These are phyloP conservation scores for Neosalanx taihuensis DNA, from an alignment of 2,797 vertebrate species.

Conservation along the genomic window DNA sequence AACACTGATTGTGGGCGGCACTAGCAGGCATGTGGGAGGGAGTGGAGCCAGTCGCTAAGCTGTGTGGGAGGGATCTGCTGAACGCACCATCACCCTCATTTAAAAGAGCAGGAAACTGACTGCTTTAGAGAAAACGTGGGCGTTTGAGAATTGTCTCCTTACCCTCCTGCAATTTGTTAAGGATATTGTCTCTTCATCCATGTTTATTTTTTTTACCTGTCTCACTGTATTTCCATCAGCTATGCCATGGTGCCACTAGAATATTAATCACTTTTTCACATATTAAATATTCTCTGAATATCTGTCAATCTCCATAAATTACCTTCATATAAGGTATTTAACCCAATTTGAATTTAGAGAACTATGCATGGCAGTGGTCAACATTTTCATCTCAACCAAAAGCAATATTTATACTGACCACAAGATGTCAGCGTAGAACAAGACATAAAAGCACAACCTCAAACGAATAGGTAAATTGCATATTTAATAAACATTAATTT, in stretches of 20 bases:
- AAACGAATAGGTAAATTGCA: neutral
- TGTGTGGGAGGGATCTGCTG: slow-evolving; percentile 70
- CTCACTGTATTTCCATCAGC: slow-evolving; percentile 20
- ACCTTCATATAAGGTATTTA: no score
- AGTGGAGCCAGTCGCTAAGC: slow-evolving; percentile 71
- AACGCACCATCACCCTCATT: slow-evolving; percentile 63
- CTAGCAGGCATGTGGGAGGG: slow-evolving; percentile 57
- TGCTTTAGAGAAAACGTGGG: slow-evolving; percentile 68
- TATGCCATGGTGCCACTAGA: no score
- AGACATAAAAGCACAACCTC: neutral
- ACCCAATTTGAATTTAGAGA: neutral
- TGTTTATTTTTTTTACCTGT: slow-evolving; percentile 42
- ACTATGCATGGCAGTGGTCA: neutral
- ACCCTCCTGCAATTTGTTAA: slow-evolving; percentile 65
- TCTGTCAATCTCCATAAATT: neutral
- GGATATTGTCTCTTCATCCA: slow-evolving; percentile 58
- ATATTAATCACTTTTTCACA: neutral
- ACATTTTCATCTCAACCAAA: no score
- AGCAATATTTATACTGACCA: slow-evolving; percentile 36
- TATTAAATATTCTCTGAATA: neutral
- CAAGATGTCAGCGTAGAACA: slow-evolving; percentile 42
- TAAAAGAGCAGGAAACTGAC: slow-evolving; percentile 69
- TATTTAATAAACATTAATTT: neutral
- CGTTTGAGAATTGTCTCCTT: slow-evolving; percentile 68
- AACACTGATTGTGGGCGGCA: slow-evolving; percentile 72